These are phyloP conservation scores for Calameuta filiformis DNA, from an alignment of 2,888 invertebrate genomes.

Conservation along the genomic window DNA sequence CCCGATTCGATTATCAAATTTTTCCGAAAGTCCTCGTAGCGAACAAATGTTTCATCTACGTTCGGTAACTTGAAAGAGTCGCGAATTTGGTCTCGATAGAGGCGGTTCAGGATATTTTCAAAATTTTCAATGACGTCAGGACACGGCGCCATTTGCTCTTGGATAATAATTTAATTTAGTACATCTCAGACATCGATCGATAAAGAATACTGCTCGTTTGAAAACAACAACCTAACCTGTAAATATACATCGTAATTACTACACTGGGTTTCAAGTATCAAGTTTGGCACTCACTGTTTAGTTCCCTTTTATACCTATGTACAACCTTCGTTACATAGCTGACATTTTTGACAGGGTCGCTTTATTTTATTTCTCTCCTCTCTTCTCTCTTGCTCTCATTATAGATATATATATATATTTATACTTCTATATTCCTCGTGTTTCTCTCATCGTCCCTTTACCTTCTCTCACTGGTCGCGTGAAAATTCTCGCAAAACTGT, in stretches of 20 bases:
- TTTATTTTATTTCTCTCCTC: neutral
- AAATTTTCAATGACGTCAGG: neutral
- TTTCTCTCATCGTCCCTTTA: neutral
- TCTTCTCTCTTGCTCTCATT: neutral
- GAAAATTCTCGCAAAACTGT: neutral
- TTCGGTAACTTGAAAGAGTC: neutral
- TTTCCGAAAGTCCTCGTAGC: neutral
- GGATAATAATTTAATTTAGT: conserved; percentile 61
- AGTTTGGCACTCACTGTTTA: conserved; percentile 61
- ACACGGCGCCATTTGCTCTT: neutral
- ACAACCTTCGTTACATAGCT: neutral
- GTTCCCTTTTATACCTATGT: conserved; percentile 1
- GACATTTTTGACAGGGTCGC: neutral
- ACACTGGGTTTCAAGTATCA: conserved; percentile 54
- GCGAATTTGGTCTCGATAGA: neutral
- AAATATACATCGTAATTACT: conserved; percentile 48
- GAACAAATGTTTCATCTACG: too few species aligned
- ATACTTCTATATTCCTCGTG: neutral
- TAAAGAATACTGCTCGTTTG: conserved; percentile 60
- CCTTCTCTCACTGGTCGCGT: neutral
- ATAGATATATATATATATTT: neutral
- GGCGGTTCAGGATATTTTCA: neutral
- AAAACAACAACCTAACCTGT: conserved; percentile 52
- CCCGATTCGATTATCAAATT: neutral
- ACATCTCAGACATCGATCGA: conserved; percentile 56